These are phyloP conservation scores for Nemotelus nigrinus DNA, from an alignment of 2,888 invertebrate genomes.

Conservation along the genomic window DNA sequence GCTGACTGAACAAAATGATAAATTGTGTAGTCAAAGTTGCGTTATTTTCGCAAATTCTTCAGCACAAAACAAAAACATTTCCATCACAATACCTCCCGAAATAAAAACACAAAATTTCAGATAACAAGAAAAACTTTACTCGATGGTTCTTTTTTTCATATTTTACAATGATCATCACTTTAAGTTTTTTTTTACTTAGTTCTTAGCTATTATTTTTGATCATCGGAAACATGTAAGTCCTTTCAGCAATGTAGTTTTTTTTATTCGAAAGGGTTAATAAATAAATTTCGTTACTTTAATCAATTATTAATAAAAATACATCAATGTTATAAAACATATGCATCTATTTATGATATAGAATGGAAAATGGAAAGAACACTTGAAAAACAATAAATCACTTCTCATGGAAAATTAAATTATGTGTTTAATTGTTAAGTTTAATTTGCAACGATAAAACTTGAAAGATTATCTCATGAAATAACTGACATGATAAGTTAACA, in stretches of 20 bases:
- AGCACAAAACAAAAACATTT: no score
- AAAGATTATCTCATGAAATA: no score
- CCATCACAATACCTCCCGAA: no score
- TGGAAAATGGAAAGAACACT: constrained; percentile 15
- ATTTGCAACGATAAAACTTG: no score
- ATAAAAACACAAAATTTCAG: background rate
- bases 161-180: constrained; percentile 3
- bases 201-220: background rate
- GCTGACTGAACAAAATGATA: no score
- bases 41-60: no score
- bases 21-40: no score
- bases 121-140: constrained; percentile 26
- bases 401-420: no score
- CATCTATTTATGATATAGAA: background rate
- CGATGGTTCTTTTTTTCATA: constrained; percentile 12
- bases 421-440: no score
- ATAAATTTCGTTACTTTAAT: constrained; percentile 40
- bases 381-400: background rate
- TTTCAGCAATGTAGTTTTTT: constrained; percentile 18
- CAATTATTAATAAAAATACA: constrained; percentile 44
- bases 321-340: constrained; percentile 15
- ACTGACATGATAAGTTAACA: no score
- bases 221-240: background rate
- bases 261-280: constrained; percentile 34
- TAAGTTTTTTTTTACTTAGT: background rate